phyloP scores from a whole-genome alignment of 2,888 invertebrate species.

The Uloborus plumipes region DNA sequence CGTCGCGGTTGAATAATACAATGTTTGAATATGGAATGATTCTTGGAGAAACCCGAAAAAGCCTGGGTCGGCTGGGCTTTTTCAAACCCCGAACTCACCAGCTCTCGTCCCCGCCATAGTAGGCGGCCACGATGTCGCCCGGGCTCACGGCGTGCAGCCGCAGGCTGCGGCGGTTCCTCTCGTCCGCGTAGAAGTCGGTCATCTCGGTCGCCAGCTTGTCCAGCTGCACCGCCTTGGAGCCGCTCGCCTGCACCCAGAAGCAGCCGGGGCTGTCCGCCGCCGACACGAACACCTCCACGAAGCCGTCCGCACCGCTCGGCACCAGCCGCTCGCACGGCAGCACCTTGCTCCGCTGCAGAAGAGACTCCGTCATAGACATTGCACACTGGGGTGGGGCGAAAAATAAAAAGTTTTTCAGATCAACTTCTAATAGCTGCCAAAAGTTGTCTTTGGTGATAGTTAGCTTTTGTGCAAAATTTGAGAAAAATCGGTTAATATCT shows the following conservation, averaged over 20 bases:
- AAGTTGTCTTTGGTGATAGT: no score
- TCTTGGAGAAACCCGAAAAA: no score
- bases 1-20: no score
- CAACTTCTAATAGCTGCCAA: no score
- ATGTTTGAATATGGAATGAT: no score
- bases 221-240: conserved; percentile 81
- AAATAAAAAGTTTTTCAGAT: no score
- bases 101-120: conserved; percentile 80
- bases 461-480: no score
- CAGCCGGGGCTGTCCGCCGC: conserved; percentile 83
- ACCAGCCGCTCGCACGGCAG: conserved; percentile 39
- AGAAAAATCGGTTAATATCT: no score
- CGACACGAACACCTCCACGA: conserved; percentile 88
- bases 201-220: conserved; percentile 85
- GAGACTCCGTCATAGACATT: no score
- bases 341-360: conserved; percentile 26
- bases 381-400: no score
- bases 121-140: conserved; percentile 88
- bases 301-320: conserved; percentile 73
- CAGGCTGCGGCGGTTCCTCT: conserved; percentile 23
- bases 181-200: conserved; percentile 82
- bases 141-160: conserved; percentile 68
- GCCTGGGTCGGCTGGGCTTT: no score
- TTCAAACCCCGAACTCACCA: no score
- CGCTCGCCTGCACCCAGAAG: conserved; percentile 86